A percentile compares a stretch with the other conserved stretches of the same genome.
Conservation (phyloP, 2,113 vertebrate genomes). For the Lanius ludovicianus region DNA sequence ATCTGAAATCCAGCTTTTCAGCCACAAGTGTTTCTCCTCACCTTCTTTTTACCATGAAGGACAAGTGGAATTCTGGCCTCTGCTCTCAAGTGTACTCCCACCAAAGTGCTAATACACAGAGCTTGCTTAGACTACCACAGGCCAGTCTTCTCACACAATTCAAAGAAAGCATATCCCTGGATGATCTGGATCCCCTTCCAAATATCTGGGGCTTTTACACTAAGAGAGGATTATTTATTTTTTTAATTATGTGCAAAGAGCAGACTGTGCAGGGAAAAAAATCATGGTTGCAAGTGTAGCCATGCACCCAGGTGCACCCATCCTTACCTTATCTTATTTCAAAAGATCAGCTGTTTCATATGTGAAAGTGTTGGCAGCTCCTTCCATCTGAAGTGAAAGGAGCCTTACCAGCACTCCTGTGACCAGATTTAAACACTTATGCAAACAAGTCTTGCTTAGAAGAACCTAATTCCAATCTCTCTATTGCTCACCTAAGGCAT, state of each 20-base stretch:
- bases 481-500: conserved; percentile 18
- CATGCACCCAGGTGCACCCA: not conserved
- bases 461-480: not conserved
- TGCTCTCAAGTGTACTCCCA: not conserved
- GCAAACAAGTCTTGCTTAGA: not conserved
- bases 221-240: not conserved
- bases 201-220: not conserved
- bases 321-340: not conserved
- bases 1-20: not conserved
- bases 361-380: not conserved
- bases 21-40: not conserved
- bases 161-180: not conserved
- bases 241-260: not conserved
- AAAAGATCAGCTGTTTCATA: not conserved
- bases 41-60: not conserved
- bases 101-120: not conserved
- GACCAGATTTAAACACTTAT: not conserved
- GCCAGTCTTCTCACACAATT: not conserved
- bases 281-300: not conserved
- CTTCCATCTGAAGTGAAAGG: not conserved
- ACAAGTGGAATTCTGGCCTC: not conserved
- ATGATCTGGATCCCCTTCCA: not conserved
- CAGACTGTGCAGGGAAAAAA: not conserved
- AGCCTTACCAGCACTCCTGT: not conserved
- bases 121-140: not conserved